Percentiles rank a stretch among this genome's conserved stretches.
Conservation (phyloP, 2,888 invertebrate genomes). For the Prosopocoilus inquinatus region DNA sequence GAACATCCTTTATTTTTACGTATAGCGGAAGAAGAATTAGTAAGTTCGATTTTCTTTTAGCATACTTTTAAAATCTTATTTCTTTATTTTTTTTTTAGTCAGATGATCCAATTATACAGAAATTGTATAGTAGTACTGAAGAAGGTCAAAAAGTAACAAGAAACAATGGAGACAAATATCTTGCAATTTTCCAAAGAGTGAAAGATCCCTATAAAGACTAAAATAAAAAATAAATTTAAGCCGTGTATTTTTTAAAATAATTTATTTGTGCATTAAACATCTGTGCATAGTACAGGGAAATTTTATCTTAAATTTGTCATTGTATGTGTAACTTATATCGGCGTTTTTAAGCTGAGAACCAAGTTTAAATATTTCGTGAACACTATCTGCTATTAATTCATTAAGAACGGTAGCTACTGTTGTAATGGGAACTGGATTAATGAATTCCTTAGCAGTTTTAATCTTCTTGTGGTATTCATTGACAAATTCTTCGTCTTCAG, state of each 20-base stretch:
- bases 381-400: constrained; percentile 34
- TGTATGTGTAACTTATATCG: constrained; percentile 10
- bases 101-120: constrained; percentile 81
- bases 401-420: constrained; percentile 34
- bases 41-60: constrained; percentile 42
- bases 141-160: constrained; percentile 97
- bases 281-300: not conserved
- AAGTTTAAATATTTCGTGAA: constrained; percentile 34
- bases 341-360: constrained; percentile 19
- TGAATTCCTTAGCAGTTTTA: constrained; percentile 26
- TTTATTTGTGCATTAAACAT: not conserved
- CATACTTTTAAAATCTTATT: not conserved
- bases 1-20: constrained; percentile 87
- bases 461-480: constrained; percentile 11
- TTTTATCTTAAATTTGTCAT: constrained; percentile 6
- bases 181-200: constrained; percentile 83
- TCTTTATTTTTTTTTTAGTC: constrained; percentile 56
- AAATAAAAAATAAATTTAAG: not conserved
- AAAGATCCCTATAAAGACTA: constrained; percentile 48
- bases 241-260: not conserved
- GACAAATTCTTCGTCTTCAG: not conserved
- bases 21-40: constrained; percentile 72
- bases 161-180: constrained; percentile 89
- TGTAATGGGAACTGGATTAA: constrained; percentile 31
- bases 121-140: constrained; percentile 90